These are phyloP conservation scores for Planiliza haematocheilus DNA, from an alignment of 2,113 vertebrate genomes.

Conservation along the genomic window DNA sequence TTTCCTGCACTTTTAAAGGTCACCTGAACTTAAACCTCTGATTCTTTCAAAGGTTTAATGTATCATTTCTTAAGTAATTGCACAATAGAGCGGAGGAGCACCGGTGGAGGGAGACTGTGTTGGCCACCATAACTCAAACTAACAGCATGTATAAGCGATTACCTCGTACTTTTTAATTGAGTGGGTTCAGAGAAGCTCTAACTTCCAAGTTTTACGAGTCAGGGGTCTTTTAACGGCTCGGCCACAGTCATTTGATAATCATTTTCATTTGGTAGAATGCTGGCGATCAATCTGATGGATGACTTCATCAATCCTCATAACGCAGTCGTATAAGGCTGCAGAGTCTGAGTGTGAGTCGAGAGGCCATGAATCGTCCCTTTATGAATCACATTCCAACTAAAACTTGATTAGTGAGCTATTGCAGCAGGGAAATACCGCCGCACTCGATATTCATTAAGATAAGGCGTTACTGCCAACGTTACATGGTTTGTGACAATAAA, in stretches of 20 bases:
- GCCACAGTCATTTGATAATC: slow-evolving; percentile 77
- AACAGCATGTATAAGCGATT: slow-evolving; percentile 73
- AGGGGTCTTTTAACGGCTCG: slow-evolving; percentile 67
- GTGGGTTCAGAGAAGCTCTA: slow-evolving; percentile 74
- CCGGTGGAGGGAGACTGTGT: slow-evolving; percentile 12
- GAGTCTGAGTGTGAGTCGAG: slow-evolving; percentile 52
- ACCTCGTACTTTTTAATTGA: slow-evolving; percentile 82
- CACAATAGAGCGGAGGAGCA: slow-evolving; percentile 19
- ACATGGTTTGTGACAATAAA: slow-evolving; percentile 70
- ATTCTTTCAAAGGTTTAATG: slow-evolving; percentile 47
- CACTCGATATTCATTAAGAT: slow-evolving; percentile 72
- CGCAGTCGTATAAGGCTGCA: slow-evolving; percentile 32
- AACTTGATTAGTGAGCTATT: slow-evolving; percentile 78
- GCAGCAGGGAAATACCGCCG: slow-evolving; percentile 66
- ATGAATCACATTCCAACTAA: slow-evolving; percentile 75
- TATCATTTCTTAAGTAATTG: slow-evolving; percentile 72
- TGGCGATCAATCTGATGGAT: slow-evolving; percentile 80
- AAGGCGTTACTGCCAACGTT: slow-evolving; percentile 61
- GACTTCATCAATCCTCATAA: slow-evolving; percentile 78
- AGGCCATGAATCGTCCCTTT: slow-evolving; percentile 76
- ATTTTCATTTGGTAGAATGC: slow-evolving; percentile 82
- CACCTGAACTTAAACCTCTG: slow-evolving; percentile 49
- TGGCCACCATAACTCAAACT: slow-evolving; percentile 74
- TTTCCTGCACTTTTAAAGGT: slow-evolving; percentile 68
- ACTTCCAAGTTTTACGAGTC: slow-evolving; percentile 76